These are phyloP conservation scores for Sceliomorpha sp. DNA, from an alignment of 2,888 invertebrate species.

Conservation along the genomic window DNA sequence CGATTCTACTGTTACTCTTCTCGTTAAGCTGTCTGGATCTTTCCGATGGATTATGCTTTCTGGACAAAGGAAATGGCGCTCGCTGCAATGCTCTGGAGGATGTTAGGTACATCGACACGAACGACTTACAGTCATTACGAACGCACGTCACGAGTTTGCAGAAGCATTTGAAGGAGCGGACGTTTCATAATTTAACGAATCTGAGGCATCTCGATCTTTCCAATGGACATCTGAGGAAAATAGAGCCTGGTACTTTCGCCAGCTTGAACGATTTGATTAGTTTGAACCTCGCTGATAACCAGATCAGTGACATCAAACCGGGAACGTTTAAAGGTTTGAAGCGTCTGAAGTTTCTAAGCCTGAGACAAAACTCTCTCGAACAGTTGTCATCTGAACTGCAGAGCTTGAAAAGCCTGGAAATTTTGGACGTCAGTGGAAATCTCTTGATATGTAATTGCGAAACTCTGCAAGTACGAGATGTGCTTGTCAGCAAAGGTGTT, in stretches of 20 bases:
- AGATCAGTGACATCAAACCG: slow-evolving; percentile 82
- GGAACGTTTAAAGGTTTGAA: slow-evolving; percentile 81
- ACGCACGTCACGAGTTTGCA: slow-evolving; percentile 50
- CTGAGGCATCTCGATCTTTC: slow-evolving; percentile 85
- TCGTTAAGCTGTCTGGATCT: slow-evolving; percentile 56
- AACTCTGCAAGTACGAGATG: slow-evolving; percentile 84
- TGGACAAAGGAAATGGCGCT: slow-evolving; percentile 63
- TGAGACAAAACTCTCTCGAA: slow-evolving; percentile 84
- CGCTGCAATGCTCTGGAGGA: slow-evolving; percentile 70
- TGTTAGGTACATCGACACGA: slow-evolving; percentile 64
- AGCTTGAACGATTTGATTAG: slow-evolving; percentile 83
- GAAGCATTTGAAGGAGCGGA: slow-evolving; percentile 54
- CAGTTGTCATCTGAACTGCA: slow-evolving; percentile 84
- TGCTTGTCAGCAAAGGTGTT: slow-evolving; percentile 79
- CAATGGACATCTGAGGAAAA: slow-evolving; percentile 83
- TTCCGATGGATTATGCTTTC: slow-evolving; percentile 62
- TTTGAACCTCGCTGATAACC: slow-evolving; percentile 84
- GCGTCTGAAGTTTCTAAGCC: slow-evolving; percentile 84
- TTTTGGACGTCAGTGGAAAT: slow-evolving; percentile 86
- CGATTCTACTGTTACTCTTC: slow-evolving; percentile 63
- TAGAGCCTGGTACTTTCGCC: slow-evolving; percentile 82
- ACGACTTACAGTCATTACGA: slow-evolving; percentile 64
- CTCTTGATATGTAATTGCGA: slow-evolving; percentile 87
- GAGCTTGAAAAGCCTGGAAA: slow-evolving; percentile 82
- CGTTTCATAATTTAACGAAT: slow-evolving; percentile 83